Base-by-base conservation (phyloP, 2,113 vertebrate genomes). In the Cheilinus undulatus region DNA sequence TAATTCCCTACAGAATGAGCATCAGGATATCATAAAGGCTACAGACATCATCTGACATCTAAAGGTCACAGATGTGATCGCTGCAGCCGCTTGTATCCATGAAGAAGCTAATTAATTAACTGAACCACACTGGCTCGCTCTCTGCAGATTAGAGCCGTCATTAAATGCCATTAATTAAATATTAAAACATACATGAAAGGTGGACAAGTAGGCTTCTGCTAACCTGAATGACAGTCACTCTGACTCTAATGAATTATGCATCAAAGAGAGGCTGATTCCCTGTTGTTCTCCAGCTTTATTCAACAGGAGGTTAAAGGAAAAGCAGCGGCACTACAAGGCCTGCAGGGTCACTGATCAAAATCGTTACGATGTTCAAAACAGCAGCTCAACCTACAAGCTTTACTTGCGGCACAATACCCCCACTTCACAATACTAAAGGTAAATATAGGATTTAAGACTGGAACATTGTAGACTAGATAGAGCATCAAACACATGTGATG, bases 131-230 rank as follows among this genome's bases (percentile, higher is more conserved):
- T 38, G 28, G 4, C 40, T 58, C 14, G 13, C 43, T 50, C 58
- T 32, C n/a, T 52, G 10, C 59, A 45, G 66, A 75, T 57, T 73
- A 60, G 50, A 80, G 68, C 40, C 42, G 30, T 36, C 12, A 52
- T 54, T 83, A 84, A 81, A 86, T 63, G 69, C 26, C 75, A 76
- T 51, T 48, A 54, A 75, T 69, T 15, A 82, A 80, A 80, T 62
- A 86, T 77, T 32, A 26, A 77, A 50, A 58, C 11, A n/a, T 34
- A 51, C 71, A 87, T 86, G 71, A 75, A 82, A 75, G 76, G 65
- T 65, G 53, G 69, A 77, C 67, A 62, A 24, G 49, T 49, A 71
- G 45, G 51, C 52, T 59, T 3, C 43, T 9, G 72, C 42, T 42
- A 67, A 72, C 64, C 57, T 70, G 62, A 64, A 24, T 46, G 64